Evolutionary conservation across 2,797 vertebrate species (phyloP), one percentile per base, ranked within the genome.

Genomic region (Erpetoichthys calabaricus): DNA sequence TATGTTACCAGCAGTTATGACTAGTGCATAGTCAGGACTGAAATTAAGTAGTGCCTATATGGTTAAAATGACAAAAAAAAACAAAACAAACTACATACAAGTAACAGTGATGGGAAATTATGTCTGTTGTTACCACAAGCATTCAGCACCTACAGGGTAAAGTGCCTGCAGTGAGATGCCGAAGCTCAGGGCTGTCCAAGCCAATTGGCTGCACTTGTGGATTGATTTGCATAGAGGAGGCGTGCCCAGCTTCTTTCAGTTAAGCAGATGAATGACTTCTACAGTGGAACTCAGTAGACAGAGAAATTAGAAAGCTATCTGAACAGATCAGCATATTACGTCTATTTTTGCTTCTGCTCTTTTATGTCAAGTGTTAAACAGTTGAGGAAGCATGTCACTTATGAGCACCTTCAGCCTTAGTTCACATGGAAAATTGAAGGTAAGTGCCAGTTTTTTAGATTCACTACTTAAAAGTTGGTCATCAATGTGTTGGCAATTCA

Each of bases 311-410:
- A 73, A 25, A 73, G 80, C 80, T 67, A 64, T 73, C 75, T 74
- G 70, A 62, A 64, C 69, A 68, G 67, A 63, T 69, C 68, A 63
- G 50, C 59, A 57, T 62, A 75, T 69, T 82, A 69, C 74, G 86
- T 85, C 82, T 60, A 59, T 73, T 62, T 3, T 62, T 57, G 56
- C 63, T 64, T 59, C 64, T 74, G 61, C 67, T 71, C 66, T 49
- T 49, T 49, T 49, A 7, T 49, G 25, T 49, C 4, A 7, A 49
- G 47, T 49, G n/a, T 49, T 7, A 49, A 7, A 49, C 62, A 62
- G 69, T 73, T 66, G 74, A 62, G 68, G 73, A 83, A 86, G 85
- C 67, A 88, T 88, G 86, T 67, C 76, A 70, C 70, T 67, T 70
- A 77, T 56, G 47, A 60, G 63, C 71, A 69, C 64, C 65, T 64